Percentiles rank a stretch among this genome's conserved stretches.
Conservation (phyloP, 2,888 invertebrate species). For the Diadegma fenestrale region DNA sequence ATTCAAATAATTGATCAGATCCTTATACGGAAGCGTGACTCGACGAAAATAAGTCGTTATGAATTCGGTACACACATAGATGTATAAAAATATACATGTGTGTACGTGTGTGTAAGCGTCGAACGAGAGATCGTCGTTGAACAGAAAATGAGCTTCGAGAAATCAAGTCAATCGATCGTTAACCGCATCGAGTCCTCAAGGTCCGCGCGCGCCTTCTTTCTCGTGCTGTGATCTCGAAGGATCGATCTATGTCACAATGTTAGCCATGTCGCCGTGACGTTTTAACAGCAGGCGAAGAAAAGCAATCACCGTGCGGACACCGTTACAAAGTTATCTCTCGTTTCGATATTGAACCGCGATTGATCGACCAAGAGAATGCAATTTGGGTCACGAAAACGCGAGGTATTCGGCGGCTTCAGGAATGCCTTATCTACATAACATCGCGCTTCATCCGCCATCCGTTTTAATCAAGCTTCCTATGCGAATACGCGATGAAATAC, state of each 20-base stretch:
- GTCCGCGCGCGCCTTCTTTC: constrained; percentile 28
- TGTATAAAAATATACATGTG: not conserved
- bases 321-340: constrained; percentile 40
- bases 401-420: constrained; percentile 12
- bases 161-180: constrained; percentile 49
- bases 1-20: constrained; percentile 11
- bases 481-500: not conserved
- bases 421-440: constrained; percentile 35
- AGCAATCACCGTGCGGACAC: constrained; percentile 39
- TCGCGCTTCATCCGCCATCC: constrained; percentile 3
- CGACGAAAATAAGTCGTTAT: constrained; percentile 10
- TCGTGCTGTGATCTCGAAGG: constrained; percentile 42
- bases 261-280: constrained; percentile 27
- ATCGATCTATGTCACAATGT: constrained; percentile 38
- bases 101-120: constrained; percentile 15
- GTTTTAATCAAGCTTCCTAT: not conserved
- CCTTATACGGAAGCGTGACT: constrained; percentile 34
- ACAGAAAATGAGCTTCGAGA: constrained; percentile 26
- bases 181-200: constrained; percentile 44
- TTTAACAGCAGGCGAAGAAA: constrained; percentile 46
- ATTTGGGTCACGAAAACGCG: constrained; percentile 60
- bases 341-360: constrained; percentile 31
- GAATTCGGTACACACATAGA: not conserved
- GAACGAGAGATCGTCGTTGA: constrained; percentile 17
- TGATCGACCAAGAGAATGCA: constrained; percentile 41